These are phyloP conservation scores for Drosophila melanosoma DNA, from an alignment of 2,888 invertebrate species.

Conservation along the genomic window DNA sequence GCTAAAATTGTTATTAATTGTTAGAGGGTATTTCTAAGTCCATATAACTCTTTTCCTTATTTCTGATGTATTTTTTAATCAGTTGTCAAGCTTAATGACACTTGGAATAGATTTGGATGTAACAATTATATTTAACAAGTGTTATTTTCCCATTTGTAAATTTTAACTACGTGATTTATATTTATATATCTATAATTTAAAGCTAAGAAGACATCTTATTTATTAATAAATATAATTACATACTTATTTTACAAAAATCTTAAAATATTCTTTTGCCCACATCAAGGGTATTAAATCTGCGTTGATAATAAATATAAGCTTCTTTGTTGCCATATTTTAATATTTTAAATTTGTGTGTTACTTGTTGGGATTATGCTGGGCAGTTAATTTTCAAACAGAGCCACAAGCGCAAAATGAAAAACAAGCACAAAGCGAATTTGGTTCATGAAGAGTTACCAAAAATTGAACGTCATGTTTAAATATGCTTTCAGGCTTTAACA, in stretches of 20 bases:
- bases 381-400: conserved; percentile 26
- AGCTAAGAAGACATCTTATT: not conserved
- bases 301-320: not conserved
- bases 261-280: not conserved
- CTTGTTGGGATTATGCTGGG: conserved; percentile 51
- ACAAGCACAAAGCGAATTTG: conserved; percentile 23
- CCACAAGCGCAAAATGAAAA: conserved; percentile 6
- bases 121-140: not conserved
- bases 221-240: not conserved
- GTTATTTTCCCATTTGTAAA: not conserved
- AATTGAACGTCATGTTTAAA: conserved; percentile 10
- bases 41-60: not conserved
- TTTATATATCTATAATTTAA: too few relatives aligned
- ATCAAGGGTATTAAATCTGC: not conserved
- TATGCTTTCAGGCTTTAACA: conserved; percentile 40
- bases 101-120: not conserved
- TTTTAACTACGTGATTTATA: not conserved
- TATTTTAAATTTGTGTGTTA: conserved; percentile 59
- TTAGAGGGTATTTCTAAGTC: not conserved
- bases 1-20: not conserved
- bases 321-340: not conserved
- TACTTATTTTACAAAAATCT: not conserved
- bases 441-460: conserved; percentile 1
- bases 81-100: not conserved
- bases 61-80: not conserved